phyloP scores from a whole-genome alignment of 2,888 invertebrate species.

The Hyles lineata region DNA sequence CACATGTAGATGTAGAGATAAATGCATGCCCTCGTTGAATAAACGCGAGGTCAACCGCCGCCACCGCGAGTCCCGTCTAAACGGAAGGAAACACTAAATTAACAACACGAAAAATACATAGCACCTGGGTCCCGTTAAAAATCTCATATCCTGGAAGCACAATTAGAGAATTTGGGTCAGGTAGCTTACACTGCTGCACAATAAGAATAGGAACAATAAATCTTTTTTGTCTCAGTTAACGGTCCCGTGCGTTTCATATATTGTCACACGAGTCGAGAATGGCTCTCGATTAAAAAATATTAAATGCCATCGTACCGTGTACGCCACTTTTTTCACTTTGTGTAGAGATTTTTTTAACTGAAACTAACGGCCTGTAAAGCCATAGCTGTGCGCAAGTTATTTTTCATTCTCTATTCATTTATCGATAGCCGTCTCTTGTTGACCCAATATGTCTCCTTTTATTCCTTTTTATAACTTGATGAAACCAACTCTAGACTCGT shows the following conservation, averaged over 20 bases:
- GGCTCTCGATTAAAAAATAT: conserved; percentile 22
- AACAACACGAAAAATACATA: conserved; percentile 21
- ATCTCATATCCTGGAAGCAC: neutral
- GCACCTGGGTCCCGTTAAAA: conserved; percentile 8
- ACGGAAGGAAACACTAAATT: conserved; percentile 31
- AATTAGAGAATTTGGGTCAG: neutral
- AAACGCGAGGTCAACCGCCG: conserved; percentile 45
- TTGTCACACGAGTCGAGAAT: no score
- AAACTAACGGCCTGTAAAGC: neutral
- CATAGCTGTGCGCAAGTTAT: neutral
- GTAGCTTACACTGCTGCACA: neutral
- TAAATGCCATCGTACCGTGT: neutral
- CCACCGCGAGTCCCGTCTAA: conserved; percentile 28
- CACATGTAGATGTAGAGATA: conserved; percentile 18
- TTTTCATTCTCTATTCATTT: neutral
- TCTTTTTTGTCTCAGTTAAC: neutral
- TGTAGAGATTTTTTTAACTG: neutral
- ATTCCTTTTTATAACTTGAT: neutral
- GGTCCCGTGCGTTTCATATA: neutral
- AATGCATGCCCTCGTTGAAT: conserved; percentile 38
- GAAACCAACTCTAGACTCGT: no score
- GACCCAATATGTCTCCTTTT: no score
- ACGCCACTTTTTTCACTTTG: conserved; percentile 6
- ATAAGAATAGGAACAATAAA: neutral
- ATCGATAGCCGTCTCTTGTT: no score